These are phyloP conservation scores for Drosophila cyrtoloma DNA, from an alignment of 2,888 invertebrate species.

Conservation along the genomic window DNA sequence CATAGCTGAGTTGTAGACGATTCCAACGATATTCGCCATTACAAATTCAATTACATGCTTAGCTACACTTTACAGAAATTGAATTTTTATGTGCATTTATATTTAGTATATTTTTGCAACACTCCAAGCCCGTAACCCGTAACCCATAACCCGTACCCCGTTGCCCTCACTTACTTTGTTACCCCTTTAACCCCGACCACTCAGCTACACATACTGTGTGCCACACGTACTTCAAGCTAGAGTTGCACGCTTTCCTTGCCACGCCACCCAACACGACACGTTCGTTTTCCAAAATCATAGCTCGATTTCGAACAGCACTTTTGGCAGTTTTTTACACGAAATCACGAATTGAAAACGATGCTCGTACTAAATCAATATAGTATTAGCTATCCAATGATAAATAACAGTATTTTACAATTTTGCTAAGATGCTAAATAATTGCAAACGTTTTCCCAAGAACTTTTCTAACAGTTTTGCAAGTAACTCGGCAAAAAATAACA, in stretches of 20 bases:
- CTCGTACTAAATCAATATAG: not conserved
- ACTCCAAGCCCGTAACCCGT: conserved; percentile 25
- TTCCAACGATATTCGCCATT: conserved; percentile 79
- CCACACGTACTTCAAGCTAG: conserved; percentile 50
- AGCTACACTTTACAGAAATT: conserved; percentile 83
- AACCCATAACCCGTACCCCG: conserved; percentile 7
- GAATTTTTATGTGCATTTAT: conserved; percentile 80
- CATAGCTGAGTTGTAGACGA: conserved; percentile 41
- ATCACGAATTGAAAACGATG: not conserved
- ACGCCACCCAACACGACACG: not conserved
- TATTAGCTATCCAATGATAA: not conserved
- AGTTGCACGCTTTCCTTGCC: not conserved
- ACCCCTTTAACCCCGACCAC: conserved; percentile 6
- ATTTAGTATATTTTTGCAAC: conserved; percentile 74
- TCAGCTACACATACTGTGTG: conserved; percentile 8
- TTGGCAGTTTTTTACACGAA: not conserved
- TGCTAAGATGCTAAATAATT: not conserved
- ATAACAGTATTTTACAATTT: not conserved
- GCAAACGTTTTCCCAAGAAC: not conserved
- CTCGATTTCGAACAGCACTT: not conserved
- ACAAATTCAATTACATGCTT: conserved; percentile 84
- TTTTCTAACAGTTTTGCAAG: not conserved
- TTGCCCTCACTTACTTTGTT: not conserved
- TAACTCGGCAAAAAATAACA: not conserved
- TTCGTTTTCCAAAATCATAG: not conserved